Base-by-base conservation (phyloP, 1,140 invertebrate species). In the Lasioglossum albipes region DNA sequence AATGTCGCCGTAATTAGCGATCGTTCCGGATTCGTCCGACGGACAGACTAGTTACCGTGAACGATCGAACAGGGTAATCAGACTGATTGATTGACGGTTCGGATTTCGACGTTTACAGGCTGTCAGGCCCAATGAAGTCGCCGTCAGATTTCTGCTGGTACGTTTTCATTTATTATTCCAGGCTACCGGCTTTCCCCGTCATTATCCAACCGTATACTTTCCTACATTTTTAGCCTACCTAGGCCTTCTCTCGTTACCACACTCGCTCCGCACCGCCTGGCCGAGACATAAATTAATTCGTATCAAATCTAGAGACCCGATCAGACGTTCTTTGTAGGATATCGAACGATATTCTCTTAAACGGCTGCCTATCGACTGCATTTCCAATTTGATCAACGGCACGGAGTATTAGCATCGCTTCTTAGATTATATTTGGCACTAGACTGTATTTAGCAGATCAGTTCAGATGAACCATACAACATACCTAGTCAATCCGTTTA, bases 61-160 rank as follows among this genome's bases (percentile, higher is more conserved):
- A 68, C 69, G 75, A 72, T 79, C 76, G 68, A 72, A 72, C 76
- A 16, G 61, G 62, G 76, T 66, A 72, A 79, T 79, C 76, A 73
- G 36, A 18, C 65, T 52, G 76, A 49, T 67, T 74, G 77, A 79
- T 41, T 36, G 77, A 79, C 62, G 71, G 77, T 62, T 36, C 70
- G 57, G 77, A 74, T 74, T 74, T 74, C 52, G 70, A 79, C 71
- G 77, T 74, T 68, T 75, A 80, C 65, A 52, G 41, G 41, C 78
- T 75, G 72, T 75, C 72, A 62, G 10, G 10, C 42, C 52, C 22
- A 52, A 74, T 67, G 78, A 80, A 75, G 67, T 75, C 52, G 64
- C 66, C 65, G 72, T 68, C 65, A 75, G 27, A 68, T 10, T 68
- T 68, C 54, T 54, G 31, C 54, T 10, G 18, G 13, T 7, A 22